Base-by-base conservation (phyloP, 37 sponge, comb jelly and placozoan genomes). In the Cladorhizidae sp. region DNA sequence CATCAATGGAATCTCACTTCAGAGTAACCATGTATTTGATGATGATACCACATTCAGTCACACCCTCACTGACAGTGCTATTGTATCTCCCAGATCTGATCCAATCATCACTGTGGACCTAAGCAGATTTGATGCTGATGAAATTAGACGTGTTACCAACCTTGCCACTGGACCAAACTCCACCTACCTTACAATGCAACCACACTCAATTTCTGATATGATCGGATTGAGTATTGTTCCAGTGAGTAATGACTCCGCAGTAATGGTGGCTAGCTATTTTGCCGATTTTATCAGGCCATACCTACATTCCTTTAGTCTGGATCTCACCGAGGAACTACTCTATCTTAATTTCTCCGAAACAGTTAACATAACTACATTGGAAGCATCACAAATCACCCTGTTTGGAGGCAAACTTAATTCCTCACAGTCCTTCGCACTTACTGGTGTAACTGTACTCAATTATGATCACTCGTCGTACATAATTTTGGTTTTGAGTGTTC, bases 281-380 rank as follows among this genome's bases (percentile, higher is more conserved):
- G 67, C 39, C 20, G 97, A 96, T 63, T 14, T 18, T 37, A 64
- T 80, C 0, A 64, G 74, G 37, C 94, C 94, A 32, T 43, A 64
- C 9, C 62, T 96, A 35, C 64, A 77, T 28, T 25, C 63, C 2
- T 90, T 85, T 50, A 52, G 51, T 22, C 26, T 96, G 22, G 71
- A 96, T 58, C 80, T 96, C 35, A 77, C 83, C 25, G 37, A 22
- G 9, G 97, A 90, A 67, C 33, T 81, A 0, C 57, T 96, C 32
- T 78, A 72, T 0, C 64, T 96, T 6, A 76, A 75, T 57, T 88
- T 96, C 86, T 84, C 82, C 29, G 97, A 96, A 71, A 90, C 93
- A 1, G 77, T 96, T 1, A 62, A 86, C 36, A 90, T 93, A 23
- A 50, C 39, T 15, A 85, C 88, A 6, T 64, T 90, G 65, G 94